Evolutionary conservation across 2,113 vertebrate species (phyloP).

Genomic region (Ptyas mucosa): DNA sequence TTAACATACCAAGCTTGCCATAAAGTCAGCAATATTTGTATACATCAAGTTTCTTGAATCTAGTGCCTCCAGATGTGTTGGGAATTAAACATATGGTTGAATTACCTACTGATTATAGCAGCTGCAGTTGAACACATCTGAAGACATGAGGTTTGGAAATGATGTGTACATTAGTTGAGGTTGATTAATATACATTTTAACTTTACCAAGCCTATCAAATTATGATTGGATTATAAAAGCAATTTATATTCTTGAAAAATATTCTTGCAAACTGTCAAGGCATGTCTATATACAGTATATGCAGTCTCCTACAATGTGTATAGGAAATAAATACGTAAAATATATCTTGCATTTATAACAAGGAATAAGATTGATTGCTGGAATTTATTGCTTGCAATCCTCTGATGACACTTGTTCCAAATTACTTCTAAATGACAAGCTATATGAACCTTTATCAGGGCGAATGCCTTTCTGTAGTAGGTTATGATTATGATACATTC

Average conservation of each 20-base stretch:
- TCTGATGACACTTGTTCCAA: neutral
- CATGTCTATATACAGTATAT: neutral
- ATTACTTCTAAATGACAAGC: neutral
- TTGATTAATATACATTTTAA: neutral
- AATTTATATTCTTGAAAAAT: neutral
- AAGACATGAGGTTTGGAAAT: neutral
- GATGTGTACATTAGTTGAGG: neutral
- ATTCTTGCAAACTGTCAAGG: neutral
- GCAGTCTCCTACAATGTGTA: neutral
- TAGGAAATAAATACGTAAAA: neutral
- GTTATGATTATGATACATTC: neutral
- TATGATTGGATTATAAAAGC: neutral
- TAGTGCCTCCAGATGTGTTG: neutral
- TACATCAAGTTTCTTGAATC: neutral
- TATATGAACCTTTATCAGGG: neutral
- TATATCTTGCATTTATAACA: neutral
- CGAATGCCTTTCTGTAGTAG: neutral
- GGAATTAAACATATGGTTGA: neutral
- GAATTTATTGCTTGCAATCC: neutral
- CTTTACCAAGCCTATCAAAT: neutral
- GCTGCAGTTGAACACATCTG: neutral
- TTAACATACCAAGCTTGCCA: neutral
- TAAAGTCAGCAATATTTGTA: neutral
- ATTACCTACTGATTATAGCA: neutral
- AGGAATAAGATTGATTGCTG: neutral